Evolutionary conservation across 2,888 invertebrate genomes (phyloP).

Genomic region (Tricholauxania praeusta): DNA sequence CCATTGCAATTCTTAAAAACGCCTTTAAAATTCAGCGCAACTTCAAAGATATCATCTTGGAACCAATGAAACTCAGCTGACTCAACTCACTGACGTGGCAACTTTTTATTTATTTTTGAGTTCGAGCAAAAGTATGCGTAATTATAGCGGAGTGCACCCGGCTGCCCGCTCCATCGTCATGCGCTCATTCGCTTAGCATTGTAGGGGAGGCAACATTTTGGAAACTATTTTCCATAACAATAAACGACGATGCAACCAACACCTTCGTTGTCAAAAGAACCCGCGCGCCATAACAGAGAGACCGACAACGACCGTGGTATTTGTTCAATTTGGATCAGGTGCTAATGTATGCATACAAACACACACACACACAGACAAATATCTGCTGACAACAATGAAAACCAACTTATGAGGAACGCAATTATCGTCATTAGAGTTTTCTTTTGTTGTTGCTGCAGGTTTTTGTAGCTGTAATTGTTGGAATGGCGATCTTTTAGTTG

Average conservation of each 20-base stretch:
- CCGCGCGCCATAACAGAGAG: conserved; percentile 18
- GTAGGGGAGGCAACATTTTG: conserved; percentile 26
- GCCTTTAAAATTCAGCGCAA: too few species aligned
- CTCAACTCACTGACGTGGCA: too few species aligned
- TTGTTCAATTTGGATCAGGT: background rate
- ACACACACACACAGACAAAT: background rate
- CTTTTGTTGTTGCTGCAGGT: conserved; percentile 43
- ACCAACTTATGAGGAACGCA: conserved; percentile 45
- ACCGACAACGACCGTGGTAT: conserved; percentile 13
- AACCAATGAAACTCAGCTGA: too few species aligned
- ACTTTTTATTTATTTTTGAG: too few species aligned
- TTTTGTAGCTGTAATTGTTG: conserved; percentile 32
- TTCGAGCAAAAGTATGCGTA: too few species aligned
- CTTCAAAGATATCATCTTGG: too few species aligned
- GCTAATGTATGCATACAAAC: background rate
- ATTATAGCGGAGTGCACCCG: too few species aligned
- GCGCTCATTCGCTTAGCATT: conserved; percentile 9
- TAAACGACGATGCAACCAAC: conserved; percentile 38
- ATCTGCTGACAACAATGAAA: conserved; percentile 12
- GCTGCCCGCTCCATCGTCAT: background rate
- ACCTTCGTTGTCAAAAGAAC: conserved; percentile 29
- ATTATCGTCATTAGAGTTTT: conserved; percentile 48
- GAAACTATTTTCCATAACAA: conserved; percentile 61
- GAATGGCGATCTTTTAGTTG: conserved; percentile 58
- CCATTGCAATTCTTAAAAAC: too few species aligned